Base-by-base conservation (phyloP, 2,797 vertebrate genomes). In the Psittacula echo region DNA sequence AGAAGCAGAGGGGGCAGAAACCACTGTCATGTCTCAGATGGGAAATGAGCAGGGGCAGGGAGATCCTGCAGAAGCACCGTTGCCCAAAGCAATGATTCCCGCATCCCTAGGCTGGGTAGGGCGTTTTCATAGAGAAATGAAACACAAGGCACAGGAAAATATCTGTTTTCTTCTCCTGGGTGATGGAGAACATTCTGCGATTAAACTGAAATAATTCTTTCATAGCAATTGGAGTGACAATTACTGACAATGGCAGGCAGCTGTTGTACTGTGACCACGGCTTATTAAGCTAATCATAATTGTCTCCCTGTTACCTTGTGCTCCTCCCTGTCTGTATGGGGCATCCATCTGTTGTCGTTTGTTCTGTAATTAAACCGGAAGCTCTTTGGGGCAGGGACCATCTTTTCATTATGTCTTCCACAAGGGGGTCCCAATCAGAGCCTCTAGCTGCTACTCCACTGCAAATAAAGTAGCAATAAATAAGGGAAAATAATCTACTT, bases 221-320 rank as follows among this genome's bases (percentile, higher is more conserved):
- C 7, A 2, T 77, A 79, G 92, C 87, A 78, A 80, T 50, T 86
- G 89, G 41, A 95, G 44, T 72, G 65, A 93, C 93, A 97, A 95
- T 97, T 96, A 97, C 87, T 56, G 96, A 94, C 93, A 93, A 96
- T 88, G 93, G 93, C 87, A 96, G 93, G 94, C 96, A 97, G 96
- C 96, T 97, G 96, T 75, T 92, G 74, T 85, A 82, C 60, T 96
- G 79, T 85, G 96, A 95, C 94, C 73, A 3, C 0, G 9, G 94
- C 87, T 97, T 97, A 95, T 94, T 93, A 95, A 96, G 94, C 93
- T 97, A 95, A 97, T 94, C 97, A 93, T 94, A 95, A 96, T 95
- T 94, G 96, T 95, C 87, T 96, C 90, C 73, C 94, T 90, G 81
- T 91, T 96, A 96, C 94, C 95, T 97, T 92, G 94, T 54, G 85